Evolutionary conservation across 2,113 vertebrate species (phyloP), one percentile per base, ranked within the genome.

Genomic region (Papio anubis): DNA sequence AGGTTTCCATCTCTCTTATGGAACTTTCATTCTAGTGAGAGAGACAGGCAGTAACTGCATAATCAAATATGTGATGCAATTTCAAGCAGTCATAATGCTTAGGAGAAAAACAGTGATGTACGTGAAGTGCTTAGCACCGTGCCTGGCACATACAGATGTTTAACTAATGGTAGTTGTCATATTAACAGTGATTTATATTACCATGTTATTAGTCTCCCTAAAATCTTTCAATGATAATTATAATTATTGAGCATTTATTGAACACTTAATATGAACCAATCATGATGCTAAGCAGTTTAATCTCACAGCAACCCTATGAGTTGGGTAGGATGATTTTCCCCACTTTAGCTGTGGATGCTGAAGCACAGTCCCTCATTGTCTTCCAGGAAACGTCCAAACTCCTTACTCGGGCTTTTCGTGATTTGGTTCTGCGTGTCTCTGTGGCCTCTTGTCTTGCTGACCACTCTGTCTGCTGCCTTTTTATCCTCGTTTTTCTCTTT

Each of bases 91-190:
- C 13, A 64, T 64, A 70, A 78, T 13, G 18, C 79, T 48, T 59
- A 48, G 78, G 73, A 91, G 93, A 85, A 80, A 10, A 66, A 9
- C 30, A 55, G n/a, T 45, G 13, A 40, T 10, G 12, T 43, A 21
- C 17, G 4, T 6, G 6, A 50, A 76, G 32, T 52, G 8, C 35
- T 86, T 48, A 43, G 48, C 9, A 40, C 38, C 27, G 6, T 35
- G 17, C 10, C 17, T 43, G 88, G 50, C 35, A 85, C 57, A 85
- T 17, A 23, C 7, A 75, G 45, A 38, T 78, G 61, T 64, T 84
- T 72, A 78, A 64, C 72, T 90, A 73, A 59, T 76, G 48, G 78
- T 68, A 68, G 78, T 92, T 78, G 52, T 97, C 82, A n/a, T n/a
- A 32, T 64, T 72, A 73, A n/a, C 27, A 78, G 73, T 79, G 40